Base-by-base conservation (phyloP, 2,888 invertebrate genomes). In the Eustalomyia histrio region DNA sequence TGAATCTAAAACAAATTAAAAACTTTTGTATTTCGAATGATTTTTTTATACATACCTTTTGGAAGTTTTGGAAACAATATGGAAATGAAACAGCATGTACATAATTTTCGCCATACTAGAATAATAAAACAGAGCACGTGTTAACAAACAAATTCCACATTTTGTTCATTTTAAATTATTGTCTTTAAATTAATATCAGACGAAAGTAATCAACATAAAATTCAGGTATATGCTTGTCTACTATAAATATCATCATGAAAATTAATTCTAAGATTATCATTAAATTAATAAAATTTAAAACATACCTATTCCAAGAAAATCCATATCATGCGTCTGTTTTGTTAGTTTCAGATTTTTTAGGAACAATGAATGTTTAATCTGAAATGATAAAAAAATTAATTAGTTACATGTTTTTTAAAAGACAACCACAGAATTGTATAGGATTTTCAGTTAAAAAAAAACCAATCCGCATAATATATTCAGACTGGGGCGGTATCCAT, bases 401-500 rank as follows among this genome's bases (percentile, higher is more conserved):
- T 12, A 39, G 39, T 39, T 39, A n/a, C 7, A 35, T 12, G 14
- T 39, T 39, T 12, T 39, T 2, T 39, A 12, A 12, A 12, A 1
- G 10, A 39, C 10, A 39, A 39, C 7, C 7, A 29, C 29, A 29
- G 5, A 29, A 29, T 39, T 39, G 14, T 39, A 1, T 39, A 14
- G 1, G 10, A 14, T 39, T 39, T 39, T 72, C 72, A 72, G 72
- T 16, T 63, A 61, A 72, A 80, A 57, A n/a, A 68, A 14, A 82
- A 79, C 84, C 83, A 84, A 84, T 84, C 84, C 75, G 76, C 85
- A 84, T 71, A 39, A 47, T 71, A 73, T 74, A 58, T 64, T 85
- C 83, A 67, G 84, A 83, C 84, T 85, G 85, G 85, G 84, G 83
- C 84, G 84, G 84, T 84, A 84, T n/a, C 2, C 12, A n/a, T 47